Base-by-base conservation (phyloP, 2,888 invertebrate genomes). In the Lycaena phlaeas region DNA sequence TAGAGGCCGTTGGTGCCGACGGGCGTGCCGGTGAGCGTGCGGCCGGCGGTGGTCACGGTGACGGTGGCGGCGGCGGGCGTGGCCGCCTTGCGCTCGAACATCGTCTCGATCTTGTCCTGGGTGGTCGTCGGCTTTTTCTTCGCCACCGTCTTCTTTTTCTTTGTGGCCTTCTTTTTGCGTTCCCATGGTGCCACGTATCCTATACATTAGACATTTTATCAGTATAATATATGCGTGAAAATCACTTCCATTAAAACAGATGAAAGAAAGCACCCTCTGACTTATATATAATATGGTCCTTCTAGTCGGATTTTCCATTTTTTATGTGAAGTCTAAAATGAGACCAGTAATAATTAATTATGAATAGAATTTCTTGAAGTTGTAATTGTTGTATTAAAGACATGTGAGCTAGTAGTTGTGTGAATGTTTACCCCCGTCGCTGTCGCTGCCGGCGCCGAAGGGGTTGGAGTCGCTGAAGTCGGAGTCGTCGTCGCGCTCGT, bases 391-490 rank as follows among this genome's bases (percentile, higher is more conserved):
- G n/a, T n/a, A n/a, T n/a, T n/a, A n/a, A n/a, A n/a, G n/a, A n/a
- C n/a, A n/a, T n/a, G n/a, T n/a, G n/a, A n/a, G n/a, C n/a, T n/a
- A n/a, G n/a, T n/a, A n/a, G n/a, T n/a, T n/a, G n/a, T n/a, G n/a
- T n/a, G n/a, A n/a, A n/a, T 17, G 39, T 45, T 43, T 2, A 87
- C 92, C 92, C 54, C 91, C 90, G 59, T 95, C 94, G 27, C 92
- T 92, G 57, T 92, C 92, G 57, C 90, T 89, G 60, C 92, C 95
- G 37, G 89, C 91, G 45, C 89, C 90, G 66, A 92, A 92, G 62
- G 96, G 97, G 85, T 97, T 97, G 68, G 95, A 95, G 77, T 95
- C 96, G 53, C 92, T 92, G 40, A 70, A 59, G 14, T 79, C 81
- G 1, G 78, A 76, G 61, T 79, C 72, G 26, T 39, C 31, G 26